Evolutionary conservation across 1,140 invertebrate species (phyloP).

Genomic region (Pollicipes pollicipes): DNA sequence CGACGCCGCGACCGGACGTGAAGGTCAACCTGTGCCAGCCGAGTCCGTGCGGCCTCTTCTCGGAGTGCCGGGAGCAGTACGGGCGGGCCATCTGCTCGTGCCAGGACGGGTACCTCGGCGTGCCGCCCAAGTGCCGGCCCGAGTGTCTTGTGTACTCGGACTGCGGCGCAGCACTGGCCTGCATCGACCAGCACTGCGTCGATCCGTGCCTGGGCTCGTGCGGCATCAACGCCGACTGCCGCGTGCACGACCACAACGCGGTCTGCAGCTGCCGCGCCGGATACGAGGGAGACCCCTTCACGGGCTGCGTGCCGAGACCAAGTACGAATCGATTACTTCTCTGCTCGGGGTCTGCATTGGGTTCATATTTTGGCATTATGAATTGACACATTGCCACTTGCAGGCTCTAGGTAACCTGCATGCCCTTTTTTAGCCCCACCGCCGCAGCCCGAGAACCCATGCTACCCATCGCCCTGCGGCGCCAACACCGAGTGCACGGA

Average conservation of each 20-base stretch:
- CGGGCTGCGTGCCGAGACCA: background rate
- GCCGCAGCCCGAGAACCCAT: conserved; percentile 19
- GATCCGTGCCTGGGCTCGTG: conserved; percentile 46
- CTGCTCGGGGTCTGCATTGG: no score
- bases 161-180: conserved; percentile 41
- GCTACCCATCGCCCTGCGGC: conserved; percentile 21
- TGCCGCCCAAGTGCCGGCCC: conserved; percentile 36
- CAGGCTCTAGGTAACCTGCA: no score
- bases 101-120: conserved; percentile 38
- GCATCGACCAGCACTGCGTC: conserved; percentile 28
- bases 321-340: background rate
- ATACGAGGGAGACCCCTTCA: conserved; percentile 53
- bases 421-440: background rate
- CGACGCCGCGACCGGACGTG: conserved; percentile 23
- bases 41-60: conserved; percentile 50
- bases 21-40: conserved; percentile 34
- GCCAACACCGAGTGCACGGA: conserved; percentile 31
- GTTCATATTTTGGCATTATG: no score
- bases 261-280: conserved; percentile 53
- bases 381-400: no score
- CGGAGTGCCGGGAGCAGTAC: conserved; percentile 43
- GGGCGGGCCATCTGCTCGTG: conserved; percentile 45
- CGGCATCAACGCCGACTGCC: conserved; percentile 58
- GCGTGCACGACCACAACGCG: conserved; percentile 52
- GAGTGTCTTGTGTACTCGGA: conserved; percentile 60